Conservation (phyloP, 2,797 vertebrate species). For the Phoeniculus purpureus region DNA sequence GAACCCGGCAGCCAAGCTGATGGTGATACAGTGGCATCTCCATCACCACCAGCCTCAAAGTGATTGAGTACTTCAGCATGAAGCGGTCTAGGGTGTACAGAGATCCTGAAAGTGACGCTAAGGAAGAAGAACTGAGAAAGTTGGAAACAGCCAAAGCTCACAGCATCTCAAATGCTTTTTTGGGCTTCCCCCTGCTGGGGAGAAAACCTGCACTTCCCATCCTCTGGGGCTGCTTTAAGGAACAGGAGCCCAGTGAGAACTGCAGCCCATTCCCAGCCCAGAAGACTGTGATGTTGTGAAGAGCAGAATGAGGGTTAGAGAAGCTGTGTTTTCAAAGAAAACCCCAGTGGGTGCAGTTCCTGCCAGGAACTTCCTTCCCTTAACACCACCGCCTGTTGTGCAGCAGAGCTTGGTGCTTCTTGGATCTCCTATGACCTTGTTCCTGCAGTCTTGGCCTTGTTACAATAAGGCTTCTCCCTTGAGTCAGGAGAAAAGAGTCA, state of each 20-base stretch:
- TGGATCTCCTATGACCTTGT: not conserved
- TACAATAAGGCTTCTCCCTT: slow-evolving; percentile 40
- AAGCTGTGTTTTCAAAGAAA: not conserved
- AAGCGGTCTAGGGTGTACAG: accelerated
- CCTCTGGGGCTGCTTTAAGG: not conserved
- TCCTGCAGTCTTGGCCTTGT: not conserved
- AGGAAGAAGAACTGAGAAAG: not conserved
- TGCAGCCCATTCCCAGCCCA: not conserved
- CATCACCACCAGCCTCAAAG: slow-evolving; percentile 77
- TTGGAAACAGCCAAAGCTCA: not conserved
- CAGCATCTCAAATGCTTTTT: not conserved
- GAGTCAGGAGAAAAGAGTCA: slow-evolving; percentile 77
- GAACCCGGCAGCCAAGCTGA: slow-evolving; percentile 75
- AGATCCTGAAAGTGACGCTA: not conserved
- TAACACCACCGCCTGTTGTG: not conserved
- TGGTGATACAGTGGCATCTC: slow-evolving; percentile 74
- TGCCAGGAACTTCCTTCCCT: not conserved
- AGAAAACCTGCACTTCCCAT: too few species aligned
- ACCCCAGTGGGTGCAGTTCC: not conserved
- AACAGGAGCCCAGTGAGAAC: not conserved
- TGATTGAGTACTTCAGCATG: slow-evolving; percentile 64
- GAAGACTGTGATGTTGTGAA: not conserved
- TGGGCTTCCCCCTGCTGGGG: not conserved
- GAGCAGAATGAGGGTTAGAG: not conserved
- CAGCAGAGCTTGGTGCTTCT: not conserved